Percentiles rank a stretch among this genome's conserved stretches.
Conservation (phyloP, 2,113 vertebrate genomes). For the Chloropsis hardwickii region DNA sequence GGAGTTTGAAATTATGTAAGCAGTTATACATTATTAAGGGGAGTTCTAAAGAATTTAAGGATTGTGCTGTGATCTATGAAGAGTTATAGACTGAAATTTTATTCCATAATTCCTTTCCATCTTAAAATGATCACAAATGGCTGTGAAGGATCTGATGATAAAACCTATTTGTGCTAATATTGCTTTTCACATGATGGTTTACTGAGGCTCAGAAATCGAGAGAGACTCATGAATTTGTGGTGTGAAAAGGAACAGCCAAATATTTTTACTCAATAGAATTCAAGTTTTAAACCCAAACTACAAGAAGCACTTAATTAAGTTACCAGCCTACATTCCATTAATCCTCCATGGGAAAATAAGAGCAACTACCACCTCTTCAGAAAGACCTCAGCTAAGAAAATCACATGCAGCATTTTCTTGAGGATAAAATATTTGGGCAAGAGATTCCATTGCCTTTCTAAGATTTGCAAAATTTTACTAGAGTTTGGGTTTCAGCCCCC, state of each 20-base stretch:
- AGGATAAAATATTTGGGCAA: not conserved
- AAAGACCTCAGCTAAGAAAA: not conserved
- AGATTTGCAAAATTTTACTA: not conserved
- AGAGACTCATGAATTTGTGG: not conserved
- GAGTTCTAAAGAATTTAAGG: not conserved
- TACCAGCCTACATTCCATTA: not conserved
- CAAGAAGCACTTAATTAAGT: not conserved
- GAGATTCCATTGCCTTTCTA: not conserved
- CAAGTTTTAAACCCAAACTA: slow-evolving; percentile 8
- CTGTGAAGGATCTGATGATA: not conserved
- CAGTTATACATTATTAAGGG: not conserved
- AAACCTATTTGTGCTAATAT: not conserved
- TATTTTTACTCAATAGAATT: not conserved
- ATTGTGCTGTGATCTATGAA: not conserved
- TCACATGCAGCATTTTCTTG: not conserved
- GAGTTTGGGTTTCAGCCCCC: not conserved
- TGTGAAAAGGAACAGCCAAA: not conserved
- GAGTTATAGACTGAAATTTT: not conserved
- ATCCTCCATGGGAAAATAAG: not conserved
- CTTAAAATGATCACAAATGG: not conserved
- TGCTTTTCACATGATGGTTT: not conserved
- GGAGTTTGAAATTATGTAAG: not conserved
- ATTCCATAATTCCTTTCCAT: not conserved
- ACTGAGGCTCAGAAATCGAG: not conserved
- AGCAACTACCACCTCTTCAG: not conserved